Conservation (phyloP, 2,888 invertebrate genomes). For the Choristoneura rosaceana region DNA sequence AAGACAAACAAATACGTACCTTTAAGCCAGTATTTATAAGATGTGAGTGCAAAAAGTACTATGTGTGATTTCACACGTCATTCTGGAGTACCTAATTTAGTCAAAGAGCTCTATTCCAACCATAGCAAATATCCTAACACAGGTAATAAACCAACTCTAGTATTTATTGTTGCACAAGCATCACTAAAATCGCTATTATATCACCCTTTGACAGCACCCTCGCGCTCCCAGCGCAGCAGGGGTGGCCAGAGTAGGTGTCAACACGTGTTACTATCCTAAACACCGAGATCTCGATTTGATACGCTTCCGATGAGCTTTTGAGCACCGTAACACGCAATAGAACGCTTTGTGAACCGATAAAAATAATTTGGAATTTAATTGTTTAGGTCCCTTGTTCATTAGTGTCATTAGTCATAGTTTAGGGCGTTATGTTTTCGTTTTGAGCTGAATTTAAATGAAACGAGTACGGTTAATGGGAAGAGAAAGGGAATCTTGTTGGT, state of each 20-base stretch:
- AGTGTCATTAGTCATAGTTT: conserved; percentile 3
- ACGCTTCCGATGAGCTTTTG: conserved; percentile 61
- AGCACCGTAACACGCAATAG: conserved; percentile 63
- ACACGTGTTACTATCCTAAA: conserved; percentile 80
- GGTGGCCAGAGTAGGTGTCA: conserved; percentile 68
- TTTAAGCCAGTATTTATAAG: no score
- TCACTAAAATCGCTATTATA: conserved; percentile 73
- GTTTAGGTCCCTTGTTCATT: conserved; percentile 22
- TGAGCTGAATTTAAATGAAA: not conserved
- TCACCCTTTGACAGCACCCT: conserved; percentile 62
- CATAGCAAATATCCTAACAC: conserved; percentile 29
- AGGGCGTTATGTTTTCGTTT: not conserved
- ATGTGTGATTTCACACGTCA: conserved; percentile 26
- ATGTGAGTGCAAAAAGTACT: no score
- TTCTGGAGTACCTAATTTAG: not conserved
- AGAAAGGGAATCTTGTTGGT: no score
- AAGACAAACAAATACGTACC: not conserved
- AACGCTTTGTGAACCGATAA: conserved; percentile 58
- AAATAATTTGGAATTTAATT: conserved; percentile 50
- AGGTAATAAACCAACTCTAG: conserved; percentile 50
- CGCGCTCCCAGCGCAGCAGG: conserved; percentile 60
- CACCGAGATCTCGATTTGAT: conserved; percentile 69
- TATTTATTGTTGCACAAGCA: conserved; percentile 67
- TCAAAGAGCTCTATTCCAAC: conserved; percentile 14
- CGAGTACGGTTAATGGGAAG: no score